Percentiles rank a stretch among this genome's conserved stretches.
Conservation (phyloP, 2,113 vertebrate species). For the Octodon degus region DNA sequence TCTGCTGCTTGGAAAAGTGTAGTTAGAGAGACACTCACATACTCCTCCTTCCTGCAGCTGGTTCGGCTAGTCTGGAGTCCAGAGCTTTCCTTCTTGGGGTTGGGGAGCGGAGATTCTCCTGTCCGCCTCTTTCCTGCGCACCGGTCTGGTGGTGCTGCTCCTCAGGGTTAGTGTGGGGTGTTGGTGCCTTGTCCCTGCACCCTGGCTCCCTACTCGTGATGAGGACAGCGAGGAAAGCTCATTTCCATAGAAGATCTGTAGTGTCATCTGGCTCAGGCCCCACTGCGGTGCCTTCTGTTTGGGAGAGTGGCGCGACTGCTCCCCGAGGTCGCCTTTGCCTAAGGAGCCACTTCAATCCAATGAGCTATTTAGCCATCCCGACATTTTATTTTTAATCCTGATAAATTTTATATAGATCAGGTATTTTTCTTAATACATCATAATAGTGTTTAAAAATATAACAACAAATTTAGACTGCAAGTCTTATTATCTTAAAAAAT, state of each 20-base stretch:
- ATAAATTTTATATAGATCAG: slow-evolving; percentile 31
- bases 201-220: neutral
- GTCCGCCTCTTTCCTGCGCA: neutral
- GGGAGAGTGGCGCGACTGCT: neutral
- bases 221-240: neutral
- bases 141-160: neutral
- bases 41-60: neutral
- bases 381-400: neutral
- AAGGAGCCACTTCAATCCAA: too few species aligned
- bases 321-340: too few species aligned
- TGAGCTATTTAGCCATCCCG: too few species aligned
- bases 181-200: neutral
- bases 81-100: neutral
- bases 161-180: neutral
- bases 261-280: neutral
- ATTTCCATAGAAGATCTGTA: neutral
- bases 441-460: neutral
- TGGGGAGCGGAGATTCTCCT: neutral
- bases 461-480: neutral
- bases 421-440: neutral
- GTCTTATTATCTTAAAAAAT: neutral
- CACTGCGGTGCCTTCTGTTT: neutral
- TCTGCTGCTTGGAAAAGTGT: neutral
- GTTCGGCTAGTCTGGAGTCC: neutral
- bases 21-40: neutral